A percentile compares a stretch with the other conserved stretches of the same genome.
Evolutionary conservation across 2,888 invertebrate genomes (phyloP).

Genomic region (Mythimna pallens): DNA sequence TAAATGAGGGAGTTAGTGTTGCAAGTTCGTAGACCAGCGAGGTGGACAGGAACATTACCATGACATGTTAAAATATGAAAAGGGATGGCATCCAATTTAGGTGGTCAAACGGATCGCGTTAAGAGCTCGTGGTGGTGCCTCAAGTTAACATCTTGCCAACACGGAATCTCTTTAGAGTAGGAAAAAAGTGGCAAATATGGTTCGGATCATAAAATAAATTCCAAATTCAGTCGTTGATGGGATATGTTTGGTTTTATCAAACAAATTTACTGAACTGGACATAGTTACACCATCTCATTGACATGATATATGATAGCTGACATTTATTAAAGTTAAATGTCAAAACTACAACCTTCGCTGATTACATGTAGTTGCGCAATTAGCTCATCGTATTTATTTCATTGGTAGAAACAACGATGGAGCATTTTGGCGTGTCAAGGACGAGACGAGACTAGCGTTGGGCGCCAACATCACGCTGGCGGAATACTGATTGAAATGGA

Average conservation of each 20-base stretch:
- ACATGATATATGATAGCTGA: not conserved
- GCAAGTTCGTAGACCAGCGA: not conserved
- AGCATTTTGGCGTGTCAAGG: constrained; percentile 43
- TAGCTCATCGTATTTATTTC: constrained; percentile 30
- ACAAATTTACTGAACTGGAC: no score
- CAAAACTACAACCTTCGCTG: constrained; percentile 11
- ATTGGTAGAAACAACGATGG: not conserved
- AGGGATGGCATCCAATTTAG: no score
- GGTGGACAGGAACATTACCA: not conserved
- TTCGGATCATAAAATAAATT: no score
- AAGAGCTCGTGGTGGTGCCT: no score
- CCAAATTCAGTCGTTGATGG: no score
- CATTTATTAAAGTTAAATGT: not conserved
- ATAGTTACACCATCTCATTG: not conserved
- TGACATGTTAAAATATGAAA: no score
- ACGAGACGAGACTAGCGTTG: constrained; percentile 37
- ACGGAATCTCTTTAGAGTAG: not conserved
- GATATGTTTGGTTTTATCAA: no score
- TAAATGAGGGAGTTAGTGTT: constrained; percentile 26
- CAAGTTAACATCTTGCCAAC: not conserved
- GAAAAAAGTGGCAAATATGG: no score
- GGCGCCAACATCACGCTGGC: constrained; percentile 40
- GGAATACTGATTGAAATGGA: constrained; percentile 39
- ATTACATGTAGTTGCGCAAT: constrained; percentile 35
- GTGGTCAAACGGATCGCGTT: no score